phyloP scores from a whole-genome alignment of 2,113 vertebrate species.

The Fukomys damarensis region DNA sequence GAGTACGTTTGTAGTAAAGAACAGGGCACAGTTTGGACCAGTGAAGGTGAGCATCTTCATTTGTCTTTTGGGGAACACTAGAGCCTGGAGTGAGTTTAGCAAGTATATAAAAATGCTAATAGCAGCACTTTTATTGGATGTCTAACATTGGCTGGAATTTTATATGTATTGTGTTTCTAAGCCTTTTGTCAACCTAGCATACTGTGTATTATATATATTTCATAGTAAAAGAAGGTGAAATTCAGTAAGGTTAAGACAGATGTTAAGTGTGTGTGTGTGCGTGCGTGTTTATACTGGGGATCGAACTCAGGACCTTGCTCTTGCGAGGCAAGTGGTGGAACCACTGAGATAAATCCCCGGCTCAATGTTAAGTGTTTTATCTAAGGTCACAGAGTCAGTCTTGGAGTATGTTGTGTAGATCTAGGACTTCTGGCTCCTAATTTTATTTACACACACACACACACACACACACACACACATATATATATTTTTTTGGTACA shows the following conservation, averaged over 20 bases:
- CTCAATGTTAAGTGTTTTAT: background rate
- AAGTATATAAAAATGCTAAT: slow-evolving; percentile 40
- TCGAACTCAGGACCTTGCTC: too few relatives aligned
- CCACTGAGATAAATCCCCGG: too few relatives aligned
- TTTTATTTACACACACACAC: too few relatives aligned
- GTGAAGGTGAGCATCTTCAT: background rate
- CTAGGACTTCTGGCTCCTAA: background rate
- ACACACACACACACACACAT: too few relatives aligned
- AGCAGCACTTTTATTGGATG: background rate
- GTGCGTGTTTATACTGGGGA: too few relatives aligned
- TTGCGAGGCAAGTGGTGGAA: too few relatives aligned
- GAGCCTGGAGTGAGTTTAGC: slow-evolving; percentile 43
- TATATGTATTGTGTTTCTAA: slow-evolving; percentile 11
- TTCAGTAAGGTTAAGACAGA: background rate
- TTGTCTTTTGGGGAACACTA: slow-evolving; percentile 35
- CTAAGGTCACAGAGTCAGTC: background rate
- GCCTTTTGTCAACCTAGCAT: background rate
- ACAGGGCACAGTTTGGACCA: background rate
- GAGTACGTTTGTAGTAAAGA: slow-evolving; percentile 31
- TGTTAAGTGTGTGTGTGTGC: background rate
- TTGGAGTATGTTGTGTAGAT: background rate
- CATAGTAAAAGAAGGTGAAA: background rate
- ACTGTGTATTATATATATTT: slow-evolving; percentile 22
- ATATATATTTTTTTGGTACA: too few relatives aligned
- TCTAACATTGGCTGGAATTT: slow-evolving; percentile 10